A percentile compares a stretch with the other conserved stretches of the same genome.
phyloP scores from a whole-genome alignment of 2,113 vertebrate genomes.

The Etheostoma spectabile region DNA sequence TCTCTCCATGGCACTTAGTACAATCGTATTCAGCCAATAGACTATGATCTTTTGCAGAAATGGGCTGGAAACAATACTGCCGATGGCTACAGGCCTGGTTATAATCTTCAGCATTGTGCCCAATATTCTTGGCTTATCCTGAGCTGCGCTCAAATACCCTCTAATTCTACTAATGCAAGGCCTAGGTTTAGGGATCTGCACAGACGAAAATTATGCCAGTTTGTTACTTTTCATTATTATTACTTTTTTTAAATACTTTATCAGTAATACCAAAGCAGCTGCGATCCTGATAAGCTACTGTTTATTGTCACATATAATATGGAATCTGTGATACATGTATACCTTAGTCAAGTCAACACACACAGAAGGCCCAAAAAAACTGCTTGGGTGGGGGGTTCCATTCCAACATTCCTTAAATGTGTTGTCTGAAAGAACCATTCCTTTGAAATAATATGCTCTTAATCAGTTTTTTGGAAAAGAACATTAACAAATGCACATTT shows the following conservation, averaged over 20 bases:
- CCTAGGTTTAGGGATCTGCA: constrained; percentile 52
- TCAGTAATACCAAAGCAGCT: constrained; percentile 32
- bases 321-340: neutral
- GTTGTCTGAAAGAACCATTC: neutral
- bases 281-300: constrained; percentile 42
- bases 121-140: constrained; percentile 67
- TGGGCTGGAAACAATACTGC: constrained; percentile 68
- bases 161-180: constrained; percentile 72
- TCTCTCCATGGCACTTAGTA: constrained; percentile 76
- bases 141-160: constrained; percentile 72
- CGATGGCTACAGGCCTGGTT: constrained; percentile 60
- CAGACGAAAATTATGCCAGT: constrained; percentile 36
- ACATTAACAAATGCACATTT: neutral
- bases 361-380: neutral
- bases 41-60: constrained; percentile 78
- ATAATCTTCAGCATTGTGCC: constrained; percentile 72
- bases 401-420: neutral
- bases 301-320: neutral
- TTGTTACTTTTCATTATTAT: constrained; percentile 45
- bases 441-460: neutral
- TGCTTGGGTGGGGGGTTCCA: neutral
- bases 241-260: constrained; percentile 53
- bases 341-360: neutral
- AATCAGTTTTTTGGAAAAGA: neutral
- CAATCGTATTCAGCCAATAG: constrained; percentile 65